phyloP scores from a whole-genome alignment of 2,888 invertebrate species.

The Lordiphosa andalusiaca region DNA sequence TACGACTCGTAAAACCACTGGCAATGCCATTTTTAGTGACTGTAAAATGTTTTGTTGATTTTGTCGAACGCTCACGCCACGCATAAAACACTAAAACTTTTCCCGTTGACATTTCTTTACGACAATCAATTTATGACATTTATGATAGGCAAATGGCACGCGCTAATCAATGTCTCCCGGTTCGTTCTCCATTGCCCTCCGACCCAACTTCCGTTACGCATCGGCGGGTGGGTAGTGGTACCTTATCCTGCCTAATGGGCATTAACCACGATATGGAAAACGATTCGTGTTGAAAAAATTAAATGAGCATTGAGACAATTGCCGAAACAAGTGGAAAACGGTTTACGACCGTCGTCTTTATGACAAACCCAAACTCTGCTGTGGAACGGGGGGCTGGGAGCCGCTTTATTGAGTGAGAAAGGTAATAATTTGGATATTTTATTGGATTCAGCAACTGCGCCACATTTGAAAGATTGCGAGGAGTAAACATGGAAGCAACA shows the following conservation, averaged over 20 bases:
- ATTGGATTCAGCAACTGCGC: constrained; percentile 22
- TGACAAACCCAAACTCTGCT: constrained; percentile 26
- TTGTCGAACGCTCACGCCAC: constrained; percentile 8
- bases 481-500: not conserved
- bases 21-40: constrained; percentile 39
- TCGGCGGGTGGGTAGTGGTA: constrained; percentile 39
- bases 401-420: constrained; percentile 46
- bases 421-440: constrained; percentile 34
- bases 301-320: constrained; percentile 71
- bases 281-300: constrained; percentile 66
- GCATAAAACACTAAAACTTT: constrained; percentile 32
- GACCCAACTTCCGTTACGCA: constrained; percentile 62
- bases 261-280: constrained; percentile 70
- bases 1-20: constrained; percentile 28
- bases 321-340: constrained; percentile 48
- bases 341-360: constrained; percentile 36
- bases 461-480: not conserved
- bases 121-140: constrained; percentile 58
- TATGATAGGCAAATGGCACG: constrained; percentile 67
- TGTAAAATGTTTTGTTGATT: constrained; percentile 50
- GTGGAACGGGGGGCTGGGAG: not conserved
- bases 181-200: constrained; percentile 5
- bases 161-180: constrained; percentile 53
- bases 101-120: constrained; percentile 39
- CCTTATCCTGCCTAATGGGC: constrained; percentile 60